Base-by-base conservation (phyloP, 2,888 invertebrate species). In the Aphodius granarius region DNA sequence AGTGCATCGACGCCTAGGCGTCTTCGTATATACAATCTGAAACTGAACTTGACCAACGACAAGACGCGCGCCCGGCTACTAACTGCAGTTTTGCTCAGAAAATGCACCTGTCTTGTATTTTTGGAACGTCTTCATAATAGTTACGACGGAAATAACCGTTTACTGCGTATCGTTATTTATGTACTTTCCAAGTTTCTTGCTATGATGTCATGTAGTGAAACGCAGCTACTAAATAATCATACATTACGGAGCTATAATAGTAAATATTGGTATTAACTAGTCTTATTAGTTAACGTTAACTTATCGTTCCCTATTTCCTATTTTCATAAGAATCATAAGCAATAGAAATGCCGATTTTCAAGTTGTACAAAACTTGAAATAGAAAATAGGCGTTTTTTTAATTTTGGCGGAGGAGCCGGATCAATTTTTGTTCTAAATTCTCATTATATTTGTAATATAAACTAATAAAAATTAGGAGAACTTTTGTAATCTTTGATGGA, bases 91-190 rank as follows among this genome's bases (percentile, higher is more conserved):
- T 43, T 43, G 43, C 43, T 43, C 43, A n/a, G 43, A 9, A 43
- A 43, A 43, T 13, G 43, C 43, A 43, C 43, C 43, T 43, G 43
- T 43, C 43, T n/a, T 43, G 43, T 43, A 43, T 43, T 43, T 43
- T 43, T 43, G 43, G 43, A 43, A 43, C 43, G 43, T 43, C 43
- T 43, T 43, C 43, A 43, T 43, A 43, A 43, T 43, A 1, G 43
- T 43, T n/a, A 13, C 63, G 74, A 70, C 64, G 63, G 63, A 74
- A 74, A 74, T 74, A 74, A 23, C 64, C 17, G 63, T 74, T 5
- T 73, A 19, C 66, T 66, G 66, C 17, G 6, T 5, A 23, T 23
- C 6, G 23, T 5, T 5, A 23, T 23, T 23, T 23, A 23, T 23
- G 23, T 23, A 23, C 43, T 6, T 43, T 43, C 43, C 43, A 43